Evolutionary conservation across 1,140 invertebrate species (phyloP).

Genomic region (Apocrypta bakeri): DNA sequence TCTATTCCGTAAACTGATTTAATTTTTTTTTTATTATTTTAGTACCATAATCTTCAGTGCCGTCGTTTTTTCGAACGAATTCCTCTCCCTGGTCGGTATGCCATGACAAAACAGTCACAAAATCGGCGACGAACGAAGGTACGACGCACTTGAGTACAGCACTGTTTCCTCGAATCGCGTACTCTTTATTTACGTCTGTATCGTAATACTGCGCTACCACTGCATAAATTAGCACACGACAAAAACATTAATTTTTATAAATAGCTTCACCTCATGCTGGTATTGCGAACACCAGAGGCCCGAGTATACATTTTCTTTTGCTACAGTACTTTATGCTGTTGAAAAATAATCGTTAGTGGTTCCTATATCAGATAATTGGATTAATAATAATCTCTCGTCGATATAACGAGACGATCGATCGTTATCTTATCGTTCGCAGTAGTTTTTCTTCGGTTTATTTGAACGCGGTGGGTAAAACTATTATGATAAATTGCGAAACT

Average conservation of each 20-base stretch:
- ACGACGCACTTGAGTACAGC: slow-evolving; percentile 94
- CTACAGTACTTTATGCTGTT: not conserved
- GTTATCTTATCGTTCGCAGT: not conserved
- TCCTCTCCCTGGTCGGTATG: slow-evolving; percentile 85
- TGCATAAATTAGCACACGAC: slow-evolving; percentile 68
- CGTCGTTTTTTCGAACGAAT: slow-evolving; percentile 75
- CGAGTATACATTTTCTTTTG: not conserved
- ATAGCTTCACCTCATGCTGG: not conserved
- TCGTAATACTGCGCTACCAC: slow-evolving; percentile 92
- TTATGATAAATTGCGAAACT: slow-evolving; percentile 63
- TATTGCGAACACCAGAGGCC: not conserved
- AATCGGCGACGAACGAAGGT: slow-evolving; percentile 93
- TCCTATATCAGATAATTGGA: not conserved
- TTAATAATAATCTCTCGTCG: not conserved
- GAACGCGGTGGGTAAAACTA: no score
- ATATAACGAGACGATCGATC: not conserved
- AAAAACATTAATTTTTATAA: not conserved
- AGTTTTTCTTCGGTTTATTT: not conserved
- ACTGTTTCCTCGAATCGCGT: slow-evolving; percentile 92
- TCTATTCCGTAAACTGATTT: not conserved
- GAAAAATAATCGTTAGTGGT: not conserved
- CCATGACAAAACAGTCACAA: slow-evolving; percentile 92
- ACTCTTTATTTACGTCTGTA: slow-evolving; percentile 92
- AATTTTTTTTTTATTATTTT: not conserved
- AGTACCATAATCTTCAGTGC: slow-evolving; percentile 45